A percentile compares a stretch with the other conserved stretches of the same genome.
Evolutionary conservation across 23 tunicate species (phyloP).

Genomic region (Phallusia fumigata): DNA sequence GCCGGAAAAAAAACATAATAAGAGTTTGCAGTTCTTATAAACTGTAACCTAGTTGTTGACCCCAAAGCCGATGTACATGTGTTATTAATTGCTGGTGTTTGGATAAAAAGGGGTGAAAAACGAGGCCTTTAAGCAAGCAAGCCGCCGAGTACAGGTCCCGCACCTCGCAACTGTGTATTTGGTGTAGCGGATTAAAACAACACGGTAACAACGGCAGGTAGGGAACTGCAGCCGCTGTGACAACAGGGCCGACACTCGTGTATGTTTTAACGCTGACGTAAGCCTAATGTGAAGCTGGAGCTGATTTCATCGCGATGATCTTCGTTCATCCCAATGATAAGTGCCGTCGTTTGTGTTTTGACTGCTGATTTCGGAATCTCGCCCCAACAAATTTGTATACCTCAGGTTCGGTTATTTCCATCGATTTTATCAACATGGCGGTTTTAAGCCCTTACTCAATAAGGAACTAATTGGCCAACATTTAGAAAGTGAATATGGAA

Average conservation of each 20-base stretch:
- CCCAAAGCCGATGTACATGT: neutral
- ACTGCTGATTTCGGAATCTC: too few relatives aligned
- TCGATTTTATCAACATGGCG: too few relatives aligned
- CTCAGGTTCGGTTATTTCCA: too few relatives aligned
- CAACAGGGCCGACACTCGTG: constrained; percentile 21
- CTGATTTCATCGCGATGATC: too few relatives aligned
- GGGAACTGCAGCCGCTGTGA: constrained; percentile 33
- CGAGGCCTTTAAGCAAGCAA: constrained; percentile 17
- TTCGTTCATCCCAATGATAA: too few relatives aligned
- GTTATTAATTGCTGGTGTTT: neutral
- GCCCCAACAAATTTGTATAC: too few relatives aligned
- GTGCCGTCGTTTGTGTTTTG: too few relatives aligned
- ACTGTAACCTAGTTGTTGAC: neutral
- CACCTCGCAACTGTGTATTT: constrained; percentile 14
- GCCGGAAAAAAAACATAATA: too few relatives aligned
- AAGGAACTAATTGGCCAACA: too few relatives aligned
- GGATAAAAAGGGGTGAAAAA: neutral
- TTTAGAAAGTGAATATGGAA: too few relatives aligned
- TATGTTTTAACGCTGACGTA: constrained; percentile 9
- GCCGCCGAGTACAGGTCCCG: neutral
- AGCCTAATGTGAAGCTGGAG: neutral
- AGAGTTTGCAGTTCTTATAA: too few relatives aligned
- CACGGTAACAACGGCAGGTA: constrained; percentile 22
- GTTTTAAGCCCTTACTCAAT: too few relatives aligned
- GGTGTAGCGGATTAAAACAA: constrained; percentile 19